Evolutionary conservation across 2,888 invertebrate genomes (phyloP).

Genomic region (Sympetrum striolatum): DNA sequence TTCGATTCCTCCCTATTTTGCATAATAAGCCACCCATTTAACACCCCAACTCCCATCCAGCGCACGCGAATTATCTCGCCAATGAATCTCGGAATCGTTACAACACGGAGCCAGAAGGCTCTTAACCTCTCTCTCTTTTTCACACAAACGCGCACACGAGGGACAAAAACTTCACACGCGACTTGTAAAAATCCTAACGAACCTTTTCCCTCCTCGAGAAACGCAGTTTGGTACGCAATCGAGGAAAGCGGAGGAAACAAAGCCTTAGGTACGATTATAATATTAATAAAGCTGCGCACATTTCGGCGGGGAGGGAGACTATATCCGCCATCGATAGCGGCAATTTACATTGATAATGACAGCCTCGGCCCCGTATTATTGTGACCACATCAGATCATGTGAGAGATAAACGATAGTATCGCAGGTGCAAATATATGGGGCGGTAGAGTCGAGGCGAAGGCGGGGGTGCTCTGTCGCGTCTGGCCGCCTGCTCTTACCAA

Average conservation of each 20-base stretch:
- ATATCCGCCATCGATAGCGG: constrained; percentile 13
- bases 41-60: no score
- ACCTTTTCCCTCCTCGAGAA: background rate
- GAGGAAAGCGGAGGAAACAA: background rate
- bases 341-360: constrained; percentile 42
- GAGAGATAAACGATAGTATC: constrained; percentile 38
- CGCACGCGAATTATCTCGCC: no score
- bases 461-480: background rate
- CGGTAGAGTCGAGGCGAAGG: background rate
- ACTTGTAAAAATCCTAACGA: background rate
- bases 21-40: no score
- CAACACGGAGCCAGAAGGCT: no score
- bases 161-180: background rate
- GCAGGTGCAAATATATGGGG: constrained; percentile 32
- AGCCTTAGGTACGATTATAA: background rate
- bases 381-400: constrained; percentile 31
- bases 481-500: constrained; percentile 2
- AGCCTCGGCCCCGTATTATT: constrained; percentile 18
- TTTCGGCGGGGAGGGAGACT: background rate
- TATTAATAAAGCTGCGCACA: background rate
- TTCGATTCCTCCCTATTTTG: no score
- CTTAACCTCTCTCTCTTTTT: no score
- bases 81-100: no score
- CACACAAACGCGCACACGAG: background rate
- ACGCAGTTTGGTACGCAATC: background rate